phyloP scores from a whole-genome alignment of 2,113 vertebrate genomes.

The Ploceus nigricollis region DNA sequence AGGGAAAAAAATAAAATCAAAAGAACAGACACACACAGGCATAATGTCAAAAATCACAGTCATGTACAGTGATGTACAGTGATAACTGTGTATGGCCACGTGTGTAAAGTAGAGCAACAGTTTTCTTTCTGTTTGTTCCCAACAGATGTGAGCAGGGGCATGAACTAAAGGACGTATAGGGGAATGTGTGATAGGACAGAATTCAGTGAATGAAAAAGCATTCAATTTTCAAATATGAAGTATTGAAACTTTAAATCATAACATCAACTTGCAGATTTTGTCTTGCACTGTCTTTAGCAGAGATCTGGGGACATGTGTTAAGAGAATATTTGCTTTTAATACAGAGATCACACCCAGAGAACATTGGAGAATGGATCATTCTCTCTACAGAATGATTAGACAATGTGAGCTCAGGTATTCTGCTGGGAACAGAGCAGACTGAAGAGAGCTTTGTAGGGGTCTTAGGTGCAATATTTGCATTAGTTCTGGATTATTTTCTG shows the following conservation, averaged over 20 bases:
- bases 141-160: not conserved
- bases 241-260: not conserved
- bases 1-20: not conserved
- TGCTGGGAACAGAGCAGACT: not conserved
- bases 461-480: not conserved
- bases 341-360: not conserved
- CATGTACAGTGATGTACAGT: not conserved
- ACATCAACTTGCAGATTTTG: not conserved
- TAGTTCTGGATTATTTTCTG: not conserved
- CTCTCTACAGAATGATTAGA: not conserved
- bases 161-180: not conserved
- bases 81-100: not conserved
- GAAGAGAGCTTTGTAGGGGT: not conserved
- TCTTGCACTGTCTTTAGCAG: not conserved
- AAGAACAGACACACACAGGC: not conserved
- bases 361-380: fast-evolving
- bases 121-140: not conserved
- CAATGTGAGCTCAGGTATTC: not conserved
- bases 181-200: not conserved
- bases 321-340: not conserved
- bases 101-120: not conserved
- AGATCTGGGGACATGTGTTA: not conserved
- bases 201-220: not conserved
- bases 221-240: fast-evolving
- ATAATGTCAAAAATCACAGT: not conserved